phyloP scores from a whole-genome alignment of 2,888 invertebrate genomes.

The Troides oblongomaculatus region DNA sequence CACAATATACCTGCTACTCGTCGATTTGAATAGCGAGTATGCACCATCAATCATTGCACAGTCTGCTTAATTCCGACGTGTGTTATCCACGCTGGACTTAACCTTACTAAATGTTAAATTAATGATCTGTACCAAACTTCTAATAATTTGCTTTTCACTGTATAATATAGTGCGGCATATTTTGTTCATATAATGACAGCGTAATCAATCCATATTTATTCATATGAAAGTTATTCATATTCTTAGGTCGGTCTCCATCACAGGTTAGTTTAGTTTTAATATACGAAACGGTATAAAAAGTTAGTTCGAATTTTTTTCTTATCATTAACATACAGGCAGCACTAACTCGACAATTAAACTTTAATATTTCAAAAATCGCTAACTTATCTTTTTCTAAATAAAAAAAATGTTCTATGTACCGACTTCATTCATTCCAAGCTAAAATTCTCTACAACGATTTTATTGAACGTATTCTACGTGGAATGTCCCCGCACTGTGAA shows the following conservation, averaged over 20 bases:
- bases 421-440: neutral
- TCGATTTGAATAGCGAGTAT: neutral
- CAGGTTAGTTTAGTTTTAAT: too few species aligned
- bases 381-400: too few species aligned
- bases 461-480: neutral
- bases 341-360: too few species aligned
- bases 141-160: neutral
- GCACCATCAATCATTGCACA: neutral
- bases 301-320: too few species aligned
- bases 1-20: neutral
- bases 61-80: neutral
- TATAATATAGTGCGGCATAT: neutral
- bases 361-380: too few species aligned
- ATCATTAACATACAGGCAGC: too few species aligned
- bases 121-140: neutral
- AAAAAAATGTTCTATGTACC: neutral
- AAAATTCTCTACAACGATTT: neutral
- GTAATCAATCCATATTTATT: too few species aligned
- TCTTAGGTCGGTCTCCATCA: too few species aligned
- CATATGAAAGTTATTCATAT: too few species aligned
- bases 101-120: constrained; percentile 3
- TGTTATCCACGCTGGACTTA: constrained; percentile 1
- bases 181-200: too few species aligned
- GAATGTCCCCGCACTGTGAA: neutral
- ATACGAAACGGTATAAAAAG: too few species aligned